Evolutionary conservation across 2,113 vertebrate genomes (phyloP).

Genomic region (Meles meles): DNA sequence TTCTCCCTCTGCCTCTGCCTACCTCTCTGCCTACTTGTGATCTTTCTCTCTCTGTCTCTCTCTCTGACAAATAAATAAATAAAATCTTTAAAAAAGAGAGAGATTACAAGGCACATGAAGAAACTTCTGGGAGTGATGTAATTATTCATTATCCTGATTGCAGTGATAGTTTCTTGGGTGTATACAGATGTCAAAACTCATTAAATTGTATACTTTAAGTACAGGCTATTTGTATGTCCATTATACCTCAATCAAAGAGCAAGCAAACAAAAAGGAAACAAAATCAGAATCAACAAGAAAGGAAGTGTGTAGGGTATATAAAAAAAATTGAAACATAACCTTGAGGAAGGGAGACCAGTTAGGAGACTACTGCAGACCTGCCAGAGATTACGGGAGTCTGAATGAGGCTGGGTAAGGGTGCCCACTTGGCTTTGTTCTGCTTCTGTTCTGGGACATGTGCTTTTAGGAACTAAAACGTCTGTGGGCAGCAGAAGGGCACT

Average conservation of each 20-base stretch:
- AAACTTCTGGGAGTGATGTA: not conserved
- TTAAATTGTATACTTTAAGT: not conserved
- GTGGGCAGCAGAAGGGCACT: not conserved
- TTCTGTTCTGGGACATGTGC: not conserved
- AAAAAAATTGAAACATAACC: not conserved
- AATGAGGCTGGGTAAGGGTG: not conserved
- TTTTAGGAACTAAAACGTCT: not conserved
- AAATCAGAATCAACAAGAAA: not conserved
- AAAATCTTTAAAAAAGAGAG: too few relatives aligned
- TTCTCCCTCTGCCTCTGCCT: too few relatives aligned
- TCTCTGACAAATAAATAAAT: too few relatives aligned
- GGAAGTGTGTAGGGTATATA: not conserved
- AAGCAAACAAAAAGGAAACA: not conserved
- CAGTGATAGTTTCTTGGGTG: not conserved
- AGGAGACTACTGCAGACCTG: not conserved
- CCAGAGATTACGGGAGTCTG: too few relatives aligned
- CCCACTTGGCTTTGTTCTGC: not conserved
- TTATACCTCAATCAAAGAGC: not conserved
- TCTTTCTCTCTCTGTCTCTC: too few relatives aligned
- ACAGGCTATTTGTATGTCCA: not conserved
- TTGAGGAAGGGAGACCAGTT: not conserved
- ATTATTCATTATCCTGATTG: not conserved
- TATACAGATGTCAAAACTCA: not conserved
- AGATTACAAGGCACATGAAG: not conserved
- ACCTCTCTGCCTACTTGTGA: too few relatives aligned